Conservation (phyloP, 2,113 vertebrate genomes). For the Microcebus murinus region DNA sequence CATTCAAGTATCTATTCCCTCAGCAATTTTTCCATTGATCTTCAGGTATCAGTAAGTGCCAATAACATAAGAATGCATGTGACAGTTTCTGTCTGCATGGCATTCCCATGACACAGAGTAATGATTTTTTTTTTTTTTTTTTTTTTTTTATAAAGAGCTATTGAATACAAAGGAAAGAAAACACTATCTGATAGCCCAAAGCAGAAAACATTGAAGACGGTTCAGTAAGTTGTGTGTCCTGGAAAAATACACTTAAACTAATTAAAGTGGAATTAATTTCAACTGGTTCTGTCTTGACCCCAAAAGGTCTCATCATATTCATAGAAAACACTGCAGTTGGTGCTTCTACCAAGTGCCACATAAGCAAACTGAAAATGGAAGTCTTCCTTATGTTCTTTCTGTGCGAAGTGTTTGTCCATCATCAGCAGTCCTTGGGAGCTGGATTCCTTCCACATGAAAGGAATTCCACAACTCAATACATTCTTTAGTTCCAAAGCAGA, state of each 20-base stretch:
- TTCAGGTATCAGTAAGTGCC: background rate
- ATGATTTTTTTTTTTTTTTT: too few relatives aligned
- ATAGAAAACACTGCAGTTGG: background rate
- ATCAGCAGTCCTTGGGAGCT: conserved; percentile 37
- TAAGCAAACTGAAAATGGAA: conserved; percentile 3
- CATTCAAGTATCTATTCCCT: background rate
- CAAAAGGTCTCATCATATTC: background rate
- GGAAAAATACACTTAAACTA: conserved; percentile 14
- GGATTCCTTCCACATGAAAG: conserved; percentile 65
- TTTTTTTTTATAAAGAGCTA: background rate
- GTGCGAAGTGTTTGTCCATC: conserved; percentile 16
- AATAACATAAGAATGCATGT: background rate
- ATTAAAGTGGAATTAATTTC: conserved; percentile 3
- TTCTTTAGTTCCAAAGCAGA: conserved; percentile 60
- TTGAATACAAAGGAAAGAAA: background rate
- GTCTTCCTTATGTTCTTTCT: background rate
- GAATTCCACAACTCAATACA: conserved; percentile 62
- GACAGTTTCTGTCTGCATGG: background rate
- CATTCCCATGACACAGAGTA: background rate
- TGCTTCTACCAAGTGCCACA: background rate
- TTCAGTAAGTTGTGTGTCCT: background rate
- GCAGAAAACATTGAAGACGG: background rate
- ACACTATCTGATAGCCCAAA: background rate
- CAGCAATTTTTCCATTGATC: background rate
- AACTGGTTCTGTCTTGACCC: background rate